phyloP scores from a whole-genome alignment of 1,140 invertebrate genomes.

The Drosophila mojavensis region DNA sequence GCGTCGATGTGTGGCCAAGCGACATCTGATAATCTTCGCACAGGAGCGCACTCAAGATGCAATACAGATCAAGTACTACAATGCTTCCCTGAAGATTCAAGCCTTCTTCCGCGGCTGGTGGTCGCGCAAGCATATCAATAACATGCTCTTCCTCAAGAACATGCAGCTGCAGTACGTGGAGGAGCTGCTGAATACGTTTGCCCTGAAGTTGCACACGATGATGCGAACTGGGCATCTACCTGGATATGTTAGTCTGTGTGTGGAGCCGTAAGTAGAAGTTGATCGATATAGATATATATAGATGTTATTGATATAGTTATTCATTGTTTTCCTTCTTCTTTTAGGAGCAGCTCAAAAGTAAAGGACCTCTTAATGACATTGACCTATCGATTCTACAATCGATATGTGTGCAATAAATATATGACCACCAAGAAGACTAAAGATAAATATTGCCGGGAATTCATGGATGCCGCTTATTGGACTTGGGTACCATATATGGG shows the following conservation, averaged over 20 bases:
- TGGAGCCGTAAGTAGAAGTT: not conserved
- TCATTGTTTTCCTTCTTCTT: not conserved
- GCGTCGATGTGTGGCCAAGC: slow-evolving; percentile 22
- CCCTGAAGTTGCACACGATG: slow-evolving; percentile 37
- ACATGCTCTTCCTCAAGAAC: slow-evolving; percentile 23
- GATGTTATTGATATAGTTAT: no score
- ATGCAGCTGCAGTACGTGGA: slow-evolving; percentile 25
- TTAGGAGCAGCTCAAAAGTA: not conserved
- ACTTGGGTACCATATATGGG: slow-evolving; percentile 30
- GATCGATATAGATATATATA: not conserved
- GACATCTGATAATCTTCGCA: not conserved
- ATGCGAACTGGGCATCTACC: slow-evolving; percentile 36
- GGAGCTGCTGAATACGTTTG: slow-evolving; percentile 27
- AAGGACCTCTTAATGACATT: not conserved
- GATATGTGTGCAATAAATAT: not conserved
- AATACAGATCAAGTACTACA: slow-evolving; percentile 9
- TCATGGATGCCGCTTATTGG: not conserved
- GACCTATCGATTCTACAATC: slow-evolving; percentile 17
- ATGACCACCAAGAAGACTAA: not conserved
- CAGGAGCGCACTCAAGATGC: slow-evolving; percentile 24
- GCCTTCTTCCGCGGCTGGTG: slow-evolving; percentile 57
- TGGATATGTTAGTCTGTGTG: slow-evolving; percentile 5
- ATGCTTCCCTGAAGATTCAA: slow-evolving; percentile 43
- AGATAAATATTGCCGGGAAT: not conserved
- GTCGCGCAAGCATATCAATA: slow-evolving; percentile 45